A percentile compares a stretch with the other conserved stretches of the same genome.
Evolutionary conservation across 1,140 invertebrate species (phyloP).

Genomic region (Popillia japonica): DNA sequence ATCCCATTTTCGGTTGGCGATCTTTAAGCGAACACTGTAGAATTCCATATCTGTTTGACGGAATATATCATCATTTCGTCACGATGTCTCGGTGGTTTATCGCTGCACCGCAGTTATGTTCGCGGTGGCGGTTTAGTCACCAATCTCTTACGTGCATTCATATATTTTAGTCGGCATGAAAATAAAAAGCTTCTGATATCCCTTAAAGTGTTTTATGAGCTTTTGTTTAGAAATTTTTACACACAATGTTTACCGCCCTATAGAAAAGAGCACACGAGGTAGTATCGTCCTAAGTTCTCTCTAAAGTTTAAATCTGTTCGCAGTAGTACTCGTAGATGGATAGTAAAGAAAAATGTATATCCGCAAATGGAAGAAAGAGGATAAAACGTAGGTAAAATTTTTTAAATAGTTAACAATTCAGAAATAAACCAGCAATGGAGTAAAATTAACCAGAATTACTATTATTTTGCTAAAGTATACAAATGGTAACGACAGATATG

Average conservation of each 20-base stretch:
- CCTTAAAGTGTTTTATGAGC: constrained; percentile 21
- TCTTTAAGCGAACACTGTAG: neutral
- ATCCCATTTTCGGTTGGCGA: constrained; percentile 20
- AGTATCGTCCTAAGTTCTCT: too few relatives aligned
- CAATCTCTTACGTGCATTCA: constrained; percentile 10
- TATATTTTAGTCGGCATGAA: constrained; percentile 22
- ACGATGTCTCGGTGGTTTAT: constrained; percentile 32
- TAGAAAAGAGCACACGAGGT: neutral
- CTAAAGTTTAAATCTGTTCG: too few relatives aligned
- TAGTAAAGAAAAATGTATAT: too few relatives aligned
- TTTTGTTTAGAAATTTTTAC: constrained; percentile 7
- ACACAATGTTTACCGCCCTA: neutral
- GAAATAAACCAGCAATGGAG: too few relatives aligned
- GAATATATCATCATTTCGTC: constrained; percentile 38
- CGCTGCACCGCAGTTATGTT: constrained; percentile 6
- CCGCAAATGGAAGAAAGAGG: too few relatives aligned
- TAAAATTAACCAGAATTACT: too few relatives aligned
- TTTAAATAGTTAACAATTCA: too few relatives aligned
- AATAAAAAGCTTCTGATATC: constrained; percentile 31
- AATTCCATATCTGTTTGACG: constrained; percentile 34
- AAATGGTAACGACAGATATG: too few relatives aligned
- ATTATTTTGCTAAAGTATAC: too few relatives aligned
- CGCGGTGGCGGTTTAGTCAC: neutral
- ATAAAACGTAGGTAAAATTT: too few relatives aligned
- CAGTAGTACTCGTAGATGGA: too few relatives aligned